Evolutionary conservation across 2,888 invertebrate genomes (phyloP).

Genomic region (Bruchidius siliquastri): DNA sequence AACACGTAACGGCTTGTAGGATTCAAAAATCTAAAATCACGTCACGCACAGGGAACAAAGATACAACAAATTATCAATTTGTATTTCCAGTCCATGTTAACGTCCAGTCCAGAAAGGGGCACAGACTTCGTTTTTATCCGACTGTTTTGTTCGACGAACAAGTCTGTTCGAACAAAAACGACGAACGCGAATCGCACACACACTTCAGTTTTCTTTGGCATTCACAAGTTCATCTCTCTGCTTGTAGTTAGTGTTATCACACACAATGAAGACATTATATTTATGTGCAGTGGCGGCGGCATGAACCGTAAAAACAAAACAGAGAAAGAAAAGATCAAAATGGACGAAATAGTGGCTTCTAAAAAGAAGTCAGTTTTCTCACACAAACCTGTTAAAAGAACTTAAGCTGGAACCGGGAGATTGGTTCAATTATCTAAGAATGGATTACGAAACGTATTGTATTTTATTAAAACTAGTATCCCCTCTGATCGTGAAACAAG

Average conservation of each 20-base stretch:
- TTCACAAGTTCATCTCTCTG: not conserved
- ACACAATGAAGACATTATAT: not conserved
- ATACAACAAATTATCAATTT: too few relatives aligned
- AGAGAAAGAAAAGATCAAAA: slow-evolving; percentile 4
- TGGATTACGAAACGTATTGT: slow-evolving; percentile 22
- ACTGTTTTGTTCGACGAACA: too few relatives aligned
- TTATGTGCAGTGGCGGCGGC: slow-evolving; percentile 4
- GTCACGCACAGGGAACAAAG: too few relatives aligned
- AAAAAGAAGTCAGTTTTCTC: slow-evolving; percentile 10
- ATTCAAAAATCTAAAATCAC: too few relatives aligned
- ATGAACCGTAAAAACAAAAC: not conserved
- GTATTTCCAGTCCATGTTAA: too few relatives aligned
- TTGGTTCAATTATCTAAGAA: slow-evolving; percentile 25
- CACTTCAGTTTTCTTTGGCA: too few relatives aligned
- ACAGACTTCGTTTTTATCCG: too few relatives aligned
- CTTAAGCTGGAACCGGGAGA: slow-evolving; percentile 19
- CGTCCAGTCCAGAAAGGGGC: too few relatives aligned
- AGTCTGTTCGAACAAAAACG: too few relatives aligned
- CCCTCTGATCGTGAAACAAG: slow-evolving; percentile 18
- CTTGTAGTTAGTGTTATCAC: not conserved
- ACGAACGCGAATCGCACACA: too few relatives aligned
- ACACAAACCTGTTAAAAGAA: slow-evolving; percentile 15
- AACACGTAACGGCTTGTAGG: too few relatives aligned
- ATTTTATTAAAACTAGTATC: slow-evolving; percentile 17
- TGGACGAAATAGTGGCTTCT: slow-evolving; percentile 12